Evolutionary conservation across 2,113 vertebrate species (phyloP), one percentile per base, ranked within the genome.

Genomic region (Haplochromis burtoni): DNA sequence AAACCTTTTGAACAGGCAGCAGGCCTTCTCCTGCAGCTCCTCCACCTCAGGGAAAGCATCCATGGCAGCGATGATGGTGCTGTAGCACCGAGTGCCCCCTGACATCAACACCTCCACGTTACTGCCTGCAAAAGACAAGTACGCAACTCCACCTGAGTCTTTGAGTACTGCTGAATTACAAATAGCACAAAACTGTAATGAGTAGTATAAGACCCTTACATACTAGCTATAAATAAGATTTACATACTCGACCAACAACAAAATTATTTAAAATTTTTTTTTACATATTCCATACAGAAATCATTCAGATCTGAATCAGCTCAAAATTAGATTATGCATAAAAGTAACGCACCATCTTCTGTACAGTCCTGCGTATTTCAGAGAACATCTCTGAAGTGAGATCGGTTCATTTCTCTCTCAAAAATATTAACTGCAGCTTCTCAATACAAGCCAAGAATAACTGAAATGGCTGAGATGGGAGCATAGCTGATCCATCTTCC

Each of bases 101-200:
- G 98, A 99, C 99, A 99, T 99, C 68, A 99, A 94, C 42, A 98
- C 96, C 96, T 99, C 99, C 81, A 98, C 97, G 81, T 99, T 99
- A 90, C 95, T 98, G 94, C 95, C 99, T 99, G 88, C 8, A 85
- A 4, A 29, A 66, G 59, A 78, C 10, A 35, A 57, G 26, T 4
- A 51, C 11, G 12, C n/a, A 49, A 51, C 16, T 51, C 45, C 73
- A 51, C 6, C 16, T 76, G 21, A 76, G 10, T 78, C 73, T 51
- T 33, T 51, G 26, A 49, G 73, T 51, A 33, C 29, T 51, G 10
- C 10, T 51, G 2, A 78, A 51, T 31, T 51, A n/a, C 42, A 78
- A 29, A 78, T 19, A 76, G 68, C 21, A 29, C 10, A 47, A 31
- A 49, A 51, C 42, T 49, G 26, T 8, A 78, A 29, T 31, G 2